Conservation (phyloP, 2,797 vertebrate genomes). For the Rousettus madagascariensis region DNA sequence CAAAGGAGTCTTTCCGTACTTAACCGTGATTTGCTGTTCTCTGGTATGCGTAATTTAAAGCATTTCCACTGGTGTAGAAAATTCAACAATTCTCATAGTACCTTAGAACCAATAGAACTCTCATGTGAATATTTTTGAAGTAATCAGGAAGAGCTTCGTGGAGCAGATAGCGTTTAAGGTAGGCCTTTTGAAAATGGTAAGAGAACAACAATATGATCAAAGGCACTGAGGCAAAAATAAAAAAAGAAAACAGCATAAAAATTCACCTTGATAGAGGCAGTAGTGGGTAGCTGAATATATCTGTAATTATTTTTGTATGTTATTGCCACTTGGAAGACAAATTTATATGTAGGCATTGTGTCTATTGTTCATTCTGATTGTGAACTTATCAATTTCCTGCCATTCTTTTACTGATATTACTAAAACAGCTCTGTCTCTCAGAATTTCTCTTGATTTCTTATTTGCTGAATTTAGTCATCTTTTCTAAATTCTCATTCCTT, state of each 20-base stretch:
- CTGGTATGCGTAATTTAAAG: neutral
- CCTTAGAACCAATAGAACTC: neutral
- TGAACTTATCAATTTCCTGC: neutral
- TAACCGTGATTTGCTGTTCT: neutral
- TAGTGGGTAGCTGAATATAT: neutral
- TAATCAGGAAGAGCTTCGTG: neutral
- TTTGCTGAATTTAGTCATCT: neutral
- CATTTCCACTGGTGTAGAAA: slow-evolving; percentile 20
- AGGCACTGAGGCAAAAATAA: neutral
- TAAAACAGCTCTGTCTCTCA: neutral
- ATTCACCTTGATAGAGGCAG: neutral
- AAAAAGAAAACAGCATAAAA: neutral
- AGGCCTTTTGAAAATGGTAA: neutral
- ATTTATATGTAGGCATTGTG: neutral
- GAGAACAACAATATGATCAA: slow-evolving; percentile 2
- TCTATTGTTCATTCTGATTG: slow-evolving; percentile 26
- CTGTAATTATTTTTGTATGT: neutral
- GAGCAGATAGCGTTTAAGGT: neutral
- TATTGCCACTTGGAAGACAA: neutral
- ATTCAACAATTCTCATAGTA: neutral
- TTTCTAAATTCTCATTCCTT: slow-evolving; percentile 27
- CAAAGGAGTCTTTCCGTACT: neutral
- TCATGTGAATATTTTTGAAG: neutral
- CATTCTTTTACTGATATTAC: neutral
- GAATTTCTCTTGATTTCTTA: neutral